These are phyloP conservation scores for Lamellibrachia columna DNA, from an alignment of 2,888 invertebrate species.

Conservation along the genomic window DNA sequence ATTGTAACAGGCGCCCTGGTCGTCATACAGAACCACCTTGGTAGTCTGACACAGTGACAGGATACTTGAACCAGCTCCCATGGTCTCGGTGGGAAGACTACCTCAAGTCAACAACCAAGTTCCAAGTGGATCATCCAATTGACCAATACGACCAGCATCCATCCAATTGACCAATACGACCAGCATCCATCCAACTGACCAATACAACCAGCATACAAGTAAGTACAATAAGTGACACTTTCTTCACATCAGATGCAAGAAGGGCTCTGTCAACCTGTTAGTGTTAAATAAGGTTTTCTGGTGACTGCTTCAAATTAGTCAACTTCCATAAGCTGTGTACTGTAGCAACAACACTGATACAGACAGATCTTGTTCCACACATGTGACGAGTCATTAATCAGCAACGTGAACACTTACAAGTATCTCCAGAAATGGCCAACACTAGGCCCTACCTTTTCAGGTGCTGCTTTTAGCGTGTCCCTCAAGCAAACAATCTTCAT, in stretches of 20 bases:
- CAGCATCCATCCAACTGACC: neutral
- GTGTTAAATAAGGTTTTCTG: neutral
- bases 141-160: neutral
- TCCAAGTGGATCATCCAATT: neutral
- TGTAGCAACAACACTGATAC: neutral
- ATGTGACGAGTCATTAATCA: neutral
- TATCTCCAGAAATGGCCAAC: neutral
- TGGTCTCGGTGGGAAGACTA: neutral
- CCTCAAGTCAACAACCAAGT: neutral
- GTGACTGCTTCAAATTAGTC: neutral
- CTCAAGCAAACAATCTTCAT: neutral
- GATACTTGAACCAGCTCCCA: neutral
- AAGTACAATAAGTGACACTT: neutral
- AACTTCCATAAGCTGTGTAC: too few species aligned
- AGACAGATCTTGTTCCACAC: neutral
- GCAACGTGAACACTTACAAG: neutral
- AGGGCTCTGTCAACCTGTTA: neutral
- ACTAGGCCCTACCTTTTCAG: neutral
- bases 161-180: neutral
- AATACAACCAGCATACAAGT: neutral
- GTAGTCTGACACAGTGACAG: neutral
- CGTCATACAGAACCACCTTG: conserved; percentile 6
- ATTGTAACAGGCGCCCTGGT: neutral
- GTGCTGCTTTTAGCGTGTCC: neutral
- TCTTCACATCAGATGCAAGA: neutral